Evolutionary conservation across 1,140 invertebrate genomes (phyloP), one percentile per base, ranked within the genome.

Genomic region (Brachionus plicatilis): DNA sequence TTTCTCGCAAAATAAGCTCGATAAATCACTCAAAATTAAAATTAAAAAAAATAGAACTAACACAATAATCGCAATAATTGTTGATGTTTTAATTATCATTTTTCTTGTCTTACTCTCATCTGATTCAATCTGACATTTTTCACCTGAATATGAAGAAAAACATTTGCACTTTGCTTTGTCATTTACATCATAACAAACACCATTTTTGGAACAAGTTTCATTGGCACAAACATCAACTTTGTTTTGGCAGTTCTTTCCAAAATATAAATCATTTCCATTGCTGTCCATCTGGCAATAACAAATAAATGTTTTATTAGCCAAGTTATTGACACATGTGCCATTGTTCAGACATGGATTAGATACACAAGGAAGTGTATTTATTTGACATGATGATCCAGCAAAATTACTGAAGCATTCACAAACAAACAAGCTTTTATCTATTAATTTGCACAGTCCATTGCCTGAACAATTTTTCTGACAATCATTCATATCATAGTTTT

Each of bases 321-420:
- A 56, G 12, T 53, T 14, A 17, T 53, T 43, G 11, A 9, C 9
- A 17, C 75, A 79, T 24, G 75, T 79, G 3, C 14, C 33, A 56
- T 79, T 79, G 17, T 79, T 79, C 20, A 79, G 2, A 37, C 75
- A 79, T 50, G 75, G 75, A 79, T 29, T 53, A n/a, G 75, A 79
- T 2, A 12, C 8, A 37, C 75, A 80, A 9, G 27, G 47, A n/a
- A 24, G 11, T 7, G 24, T 29, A 41, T 80, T 41, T 37, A 80
- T 37, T n/a, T 56, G 33, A 29, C 76, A 80, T 6, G 43, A 24
- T 11, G 43, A 11, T 12, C 76, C 76, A 33, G 45, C 47, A 65
- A 53, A 53, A 80, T 50, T 29, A n/a, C 2, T 17, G 14, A 33
- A 29, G 12, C 76, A 80, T 56, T 80, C 56, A 17, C 76, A 80